Evolutionary conservation across 2,888 invertebrate genomes (phyloP).

Genomic region (Stomorhina lunata): DNA sequence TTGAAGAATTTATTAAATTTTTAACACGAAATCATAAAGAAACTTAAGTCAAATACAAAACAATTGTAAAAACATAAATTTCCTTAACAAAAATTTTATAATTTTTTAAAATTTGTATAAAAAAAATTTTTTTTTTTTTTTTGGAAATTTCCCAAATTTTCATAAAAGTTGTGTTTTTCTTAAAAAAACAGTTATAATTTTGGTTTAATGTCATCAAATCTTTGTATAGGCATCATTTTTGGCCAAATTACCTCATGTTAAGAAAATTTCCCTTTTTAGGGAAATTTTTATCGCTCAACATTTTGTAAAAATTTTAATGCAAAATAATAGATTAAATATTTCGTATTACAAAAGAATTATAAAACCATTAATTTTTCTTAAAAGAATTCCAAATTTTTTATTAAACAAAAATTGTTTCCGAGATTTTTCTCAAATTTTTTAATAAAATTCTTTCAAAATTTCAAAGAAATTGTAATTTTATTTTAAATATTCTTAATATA

Average conservation of each 20-base stretch:
- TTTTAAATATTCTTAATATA: not conserved
- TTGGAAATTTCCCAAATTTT: too few species aligned
- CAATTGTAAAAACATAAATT: not conserved
- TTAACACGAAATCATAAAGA: too few species aligned
- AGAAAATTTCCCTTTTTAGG: conserved; percentile 7
- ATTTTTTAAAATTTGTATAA: not conserved
- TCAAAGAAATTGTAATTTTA: not conserved
- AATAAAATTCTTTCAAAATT: not conserved
- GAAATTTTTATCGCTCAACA: not conserved
- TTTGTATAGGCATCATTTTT: not conserved
- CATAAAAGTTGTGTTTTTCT: too few species aligned
- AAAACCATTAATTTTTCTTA: too few species aligned
- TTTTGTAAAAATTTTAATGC: not conserved
- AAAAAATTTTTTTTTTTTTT: too few species aligned
- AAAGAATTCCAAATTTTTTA: not conserved
- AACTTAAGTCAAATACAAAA: too few species aligned
- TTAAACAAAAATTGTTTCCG: not conserved
- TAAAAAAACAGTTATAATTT: not conserved
- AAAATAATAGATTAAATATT: not conserved
- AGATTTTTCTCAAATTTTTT: too few species aligned
- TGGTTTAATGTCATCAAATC: not conserved
- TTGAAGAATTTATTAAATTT: too few species aligned
- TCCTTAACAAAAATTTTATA: not conserved
- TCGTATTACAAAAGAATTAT: not conserved
- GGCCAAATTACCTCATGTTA: not conserved